Evolutionary conservation across 2,113 vertebrate genomes (phyloP), one percentile per base, ranked within the genome.

Genomic region (Numida meleagris): DNA sequence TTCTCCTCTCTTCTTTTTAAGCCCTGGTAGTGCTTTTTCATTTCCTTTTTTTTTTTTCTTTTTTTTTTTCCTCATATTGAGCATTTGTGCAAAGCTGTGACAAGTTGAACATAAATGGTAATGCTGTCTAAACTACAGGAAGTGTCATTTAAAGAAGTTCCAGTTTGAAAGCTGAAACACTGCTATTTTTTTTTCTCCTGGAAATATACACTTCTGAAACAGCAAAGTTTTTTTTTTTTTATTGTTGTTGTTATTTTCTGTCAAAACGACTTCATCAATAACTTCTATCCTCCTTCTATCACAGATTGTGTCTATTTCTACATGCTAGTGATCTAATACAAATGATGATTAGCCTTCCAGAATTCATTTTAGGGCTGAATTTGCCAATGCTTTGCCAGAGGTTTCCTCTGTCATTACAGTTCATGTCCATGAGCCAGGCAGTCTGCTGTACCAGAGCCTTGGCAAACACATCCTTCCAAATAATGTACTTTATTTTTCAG

Each of bases 1-100:
- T 89, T 92, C 74, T 77, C n/a, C 33, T 65, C 68, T 82, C 18
- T 43, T 91, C 27, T 29, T 90, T 94, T 90, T 65, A 91, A 94
- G 21, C 20, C 7, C 24, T 75, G 20, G 14, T 57, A 36, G 15
- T 51, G 40, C 12, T 68, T 94, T 94, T 89, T 87, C 15, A 36
- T 89, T 61, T 87, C 6, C 4, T 31, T 33, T 17, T 70, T 6
- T 9, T 3, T 40, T 19, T 38, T 6, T 12, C 5, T 14, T 15
- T 19, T 13, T 33, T 45, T 23, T 12, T 7, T 4, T 9, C 1
- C 36, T 91, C 23, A 46, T 57, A 88, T 79, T 71, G 16, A 89
- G 18, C 45, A 73, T 88, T 86, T 93, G 5, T 83, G 38, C 42
- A 84, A 88, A 77, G 57, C 21, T 75, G 31, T 80, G 72, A 65